Conservation (phyloP, 2,113 vertebrate genomes). For the Rhynchomys soricoides region DNA sequence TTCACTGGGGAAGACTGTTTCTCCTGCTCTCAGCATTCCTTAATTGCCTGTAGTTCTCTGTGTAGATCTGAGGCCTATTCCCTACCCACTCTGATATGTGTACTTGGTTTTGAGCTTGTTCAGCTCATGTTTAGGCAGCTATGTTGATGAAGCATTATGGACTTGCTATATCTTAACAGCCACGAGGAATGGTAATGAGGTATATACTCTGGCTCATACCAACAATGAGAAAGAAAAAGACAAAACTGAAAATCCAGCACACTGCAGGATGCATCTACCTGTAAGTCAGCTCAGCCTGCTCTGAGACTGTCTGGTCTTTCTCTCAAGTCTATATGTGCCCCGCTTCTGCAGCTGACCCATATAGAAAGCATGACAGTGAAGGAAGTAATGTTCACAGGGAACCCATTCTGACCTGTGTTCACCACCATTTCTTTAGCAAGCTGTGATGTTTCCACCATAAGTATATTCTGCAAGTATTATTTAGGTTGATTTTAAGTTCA, state of each 20-base stretch:
- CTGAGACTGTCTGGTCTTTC: neutral
- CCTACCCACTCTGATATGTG: neutral
- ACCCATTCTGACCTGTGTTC: neutral
- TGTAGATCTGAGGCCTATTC: neutral
- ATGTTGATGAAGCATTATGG: neutral
- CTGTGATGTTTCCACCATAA: neutral
- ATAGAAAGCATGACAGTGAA: neutral
- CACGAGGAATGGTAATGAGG: neutral
- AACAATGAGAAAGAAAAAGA: slow-evolving; percentile 7
- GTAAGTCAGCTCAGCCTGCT: neutral
- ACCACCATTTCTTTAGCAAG: neutral
- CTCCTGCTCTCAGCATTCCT: neutral
- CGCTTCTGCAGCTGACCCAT: neutral
- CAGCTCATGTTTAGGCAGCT: neutral
- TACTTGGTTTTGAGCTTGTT: neutral
- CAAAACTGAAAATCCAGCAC: neutral
- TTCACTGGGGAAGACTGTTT: neutral
- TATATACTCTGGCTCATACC: neutral
- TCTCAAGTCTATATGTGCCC: neutral
- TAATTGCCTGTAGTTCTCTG: neutral
- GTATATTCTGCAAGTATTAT: neutral
- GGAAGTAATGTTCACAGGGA: neutral
- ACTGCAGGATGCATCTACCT: neutral
- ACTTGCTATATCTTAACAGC: neutral
- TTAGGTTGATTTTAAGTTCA: neutral